Evolutionary conservation across 2,797 vertebrate species (phyloP).

Genomic region (Phrynocephalus vlangalii): DNA sequence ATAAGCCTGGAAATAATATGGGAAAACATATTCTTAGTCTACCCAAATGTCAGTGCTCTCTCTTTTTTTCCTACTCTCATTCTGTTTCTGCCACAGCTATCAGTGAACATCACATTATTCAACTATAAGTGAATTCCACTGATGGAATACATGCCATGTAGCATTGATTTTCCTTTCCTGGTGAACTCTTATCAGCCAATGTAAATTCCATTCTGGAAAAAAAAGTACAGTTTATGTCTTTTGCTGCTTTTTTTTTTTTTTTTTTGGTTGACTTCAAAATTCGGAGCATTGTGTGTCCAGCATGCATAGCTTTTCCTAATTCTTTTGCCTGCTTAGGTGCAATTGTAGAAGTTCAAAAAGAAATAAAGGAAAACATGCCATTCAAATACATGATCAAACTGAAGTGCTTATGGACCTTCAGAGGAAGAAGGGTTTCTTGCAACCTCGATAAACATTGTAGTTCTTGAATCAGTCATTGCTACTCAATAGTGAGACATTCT

Average conservation of each 20-base stretch:
- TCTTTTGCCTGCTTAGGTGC: not conserved
- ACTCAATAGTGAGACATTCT: not conserved
- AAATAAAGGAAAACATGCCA: not conserved
- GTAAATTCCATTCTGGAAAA: slow-evolving; percentile 60
- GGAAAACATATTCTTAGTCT: slow-evolving; percentile 16
- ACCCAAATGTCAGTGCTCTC: not conserved
- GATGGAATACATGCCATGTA: slow-evolving; percentile 20
- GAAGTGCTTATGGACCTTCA: not conserved
- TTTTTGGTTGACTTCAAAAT: slow-evolving; percentile 29
- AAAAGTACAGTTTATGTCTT: slow-evolving; percentile 42
- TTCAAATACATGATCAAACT: not conserved
- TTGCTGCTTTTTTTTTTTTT: slow-evolving; percentile 26
- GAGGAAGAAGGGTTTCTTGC: not conserved
- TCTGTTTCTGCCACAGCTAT: slow-evolving; percentile 5
- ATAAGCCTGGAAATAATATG: slow-evolving; percentile 30
- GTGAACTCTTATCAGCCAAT: slow-evolving; percentile 48
- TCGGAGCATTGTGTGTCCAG: slow-evolving; percentile 15
- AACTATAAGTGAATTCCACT: not conserved
- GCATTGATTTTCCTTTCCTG: slow-evolving; percentile 47
- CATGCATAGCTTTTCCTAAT: too few species aligned
- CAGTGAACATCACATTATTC: slow-evolving; percentile 33
- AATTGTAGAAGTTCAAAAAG: not conserved
- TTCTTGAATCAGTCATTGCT: not conserved
- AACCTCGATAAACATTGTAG: not conserved
- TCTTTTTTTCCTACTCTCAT: slow-evolving; percentile 21